Evolutionary conservation across 2,888 invertebrate genomes (phyloP).

Genomic region (Megastigmus dorsalis): DNA sequence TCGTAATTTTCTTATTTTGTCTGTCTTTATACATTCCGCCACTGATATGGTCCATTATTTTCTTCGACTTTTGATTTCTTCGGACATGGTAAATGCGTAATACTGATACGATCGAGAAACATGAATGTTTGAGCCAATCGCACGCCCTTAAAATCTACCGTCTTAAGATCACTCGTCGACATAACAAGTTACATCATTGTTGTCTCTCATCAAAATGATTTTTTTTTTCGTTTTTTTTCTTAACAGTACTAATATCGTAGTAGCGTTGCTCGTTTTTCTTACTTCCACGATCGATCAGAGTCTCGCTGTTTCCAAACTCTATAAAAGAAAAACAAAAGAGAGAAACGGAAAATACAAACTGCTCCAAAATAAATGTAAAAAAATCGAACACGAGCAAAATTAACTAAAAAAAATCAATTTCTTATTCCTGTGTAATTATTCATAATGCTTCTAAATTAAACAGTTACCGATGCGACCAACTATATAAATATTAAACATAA

Average conservation of each 20-base stretch:
- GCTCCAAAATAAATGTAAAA: constrained; percentile 1
- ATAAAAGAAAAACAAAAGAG: constrained; percentile 8
- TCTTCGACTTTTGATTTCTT: constrained; percentile 65
- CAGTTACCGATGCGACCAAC: neutral
- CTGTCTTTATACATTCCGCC: constrained; percentile 26
- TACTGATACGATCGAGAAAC: constrained; percentile 68
- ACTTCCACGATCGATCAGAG: constrained; percentile 27
- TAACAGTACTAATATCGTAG: constrained; percentile 32
- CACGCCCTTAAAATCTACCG: constrained; percentile 47
- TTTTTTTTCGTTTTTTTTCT: constrained; percentile 26
- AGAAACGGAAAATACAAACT: neutral
- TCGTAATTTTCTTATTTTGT: constrained; percentile 31
- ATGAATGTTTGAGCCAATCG: constrained; percentile 59
- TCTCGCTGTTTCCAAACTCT: constrained; percentile 22
- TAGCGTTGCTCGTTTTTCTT: constrained; percentile 33
- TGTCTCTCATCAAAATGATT: constrained; percentile 30
- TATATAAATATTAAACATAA: neutral
- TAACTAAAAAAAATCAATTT: constrained; percentile 9
- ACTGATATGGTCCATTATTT: constrained; percentile 64
- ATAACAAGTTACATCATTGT: constrained; percentile 47
- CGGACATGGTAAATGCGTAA: constrained; percentile 61
- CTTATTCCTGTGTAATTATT: neutral
- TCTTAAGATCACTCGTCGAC: constrained; percentile 27
- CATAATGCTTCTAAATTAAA: neutral
- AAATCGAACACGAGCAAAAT: constrained; percentile 2